These are phyloP conservation scores for Acanthoscelides obtectus DNA, from an alignment of 2,888 invertebrate species.

Conservation along the genomic window DNA sequence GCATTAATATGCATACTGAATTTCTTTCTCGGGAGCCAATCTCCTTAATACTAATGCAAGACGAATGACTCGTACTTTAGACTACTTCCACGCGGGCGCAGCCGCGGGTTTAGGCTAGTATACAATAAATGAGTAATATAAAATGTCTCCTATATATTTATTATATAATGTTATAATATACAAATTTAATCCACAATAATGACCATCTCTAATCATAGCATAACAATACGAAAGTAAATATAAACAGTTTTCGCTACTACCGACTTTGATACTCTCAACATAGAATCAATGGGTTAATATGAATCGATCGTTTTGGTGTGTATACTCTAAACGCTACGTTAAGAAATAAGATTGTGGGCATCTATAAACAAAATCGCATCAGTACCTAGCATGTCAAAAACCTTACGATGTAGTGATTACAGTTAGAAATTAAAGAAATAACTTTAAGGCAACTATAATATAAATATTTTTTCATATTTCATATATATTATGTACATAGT, in stretches of 20 bases:
- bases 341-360: neutral
- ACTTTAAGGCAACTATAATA: constrained; percentile 24
- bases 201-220: neutral
- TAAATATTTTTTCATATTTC: constrained; percentile 17
- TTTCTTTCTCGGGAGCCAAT: too few species aligned
- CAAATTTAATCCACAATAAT: neutral
- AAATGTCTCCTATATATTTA: neutral
- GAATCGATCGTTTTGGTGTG: neutral
- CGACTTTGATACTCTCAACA: neutral
- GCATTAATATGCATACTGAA: too few species aligned
- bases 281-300: neutral
- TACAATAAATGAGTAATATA: neutral
- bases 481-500: constrained; percentile 21
- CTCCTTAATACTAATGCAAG: too few species aligned
- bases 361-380: neutral
- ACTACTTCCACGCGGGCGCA: too few species aligned
- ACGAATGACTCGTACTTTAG: too few species aligned
- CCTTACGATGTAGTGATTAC: neutral
- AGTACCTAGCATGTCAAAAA: neutral
- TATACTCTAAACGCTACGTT: neutral
- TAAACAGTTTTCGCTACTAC: neutral
- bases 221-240: neutral
- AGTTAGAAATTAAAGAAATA: constrained; percentile 15
- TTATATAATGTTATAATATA: neutral
- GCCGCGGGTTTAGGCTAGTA: too few species aligned